Percentiles rank a stretch among this genome's conserved stretches.
phyloP scores from a whole-genome alignment of 1,140 invertebrate genomes.

The Trigoniulus corallinus region DNA sequence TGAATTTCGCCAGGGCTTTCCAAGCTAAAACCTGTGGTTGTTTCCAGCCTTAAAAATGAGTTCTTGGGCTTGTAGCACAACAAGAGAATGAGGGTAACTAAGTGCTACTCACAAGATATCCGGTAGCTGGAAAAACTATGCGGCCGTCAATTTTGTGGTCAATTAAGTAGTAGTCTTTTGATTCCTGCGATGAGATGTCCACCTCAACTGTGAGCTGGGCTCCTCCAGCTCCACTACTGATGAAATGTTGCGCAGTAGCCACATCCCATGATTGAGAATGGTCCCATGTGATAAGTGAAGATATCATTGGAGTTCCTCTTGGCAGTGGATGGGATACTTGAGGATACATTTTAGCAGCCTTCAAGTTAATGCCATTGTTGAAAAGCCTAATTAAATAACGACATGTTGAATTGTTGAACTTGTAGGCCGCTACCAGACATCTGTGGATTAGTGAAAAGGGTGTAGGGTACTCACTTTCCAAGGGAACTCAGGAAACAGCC shows the following conservation, averaged over 20 bases:
- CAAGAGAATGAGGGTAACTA: slow-evolving; percentile 22
- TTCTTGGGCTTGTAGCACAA: background rate
- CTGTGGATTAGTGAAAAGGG: background rate
- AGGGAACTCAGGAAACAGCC: slow-evolving; percentile 48
- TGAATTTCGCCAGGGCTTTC: slow-evolving; percentile 75
- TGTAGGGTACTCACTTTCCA: slow-evolving; percentile 42
- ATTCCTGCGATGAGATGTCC: background rate
- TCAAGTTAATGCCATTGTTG: slow-evolving; percentile 55
- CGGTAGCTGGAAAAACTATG: slow-evolving; percentile 86
- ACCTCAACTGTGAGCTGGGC: background rate
- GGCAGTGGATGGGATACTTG: slow-evolving; percentile 38
- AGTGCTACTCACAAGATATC: slow-evolving; percentile 44
- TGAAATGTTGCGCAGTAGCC: slow-evolving; percentile 32
- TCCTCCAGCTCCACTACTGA: background rate
- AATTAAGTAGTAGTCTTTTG: slow-evolving; percentile 52
- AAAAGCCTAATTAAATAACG: slow-evolving; percentile 41
- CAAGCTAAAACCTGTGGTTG: slow-evolving; percentile 46
- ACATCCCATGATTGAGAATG: slow-evolving; percentile 64
- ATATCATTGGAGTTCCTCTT: slow-evolving; percentile 72
- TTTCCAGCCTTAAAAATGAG: no score
- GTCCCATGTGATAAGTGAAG: slow-evolving; percentile 74
- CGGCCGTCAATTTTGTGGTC: slow-evolving; percentile 89
- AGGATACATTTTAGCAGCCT: slow-evolving; percentile 52
- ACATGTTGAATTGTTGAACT: background rate
- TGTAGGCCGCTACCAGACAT: slow-evolving; percentile 9